Evolutionary conservation across 2,888 invertebrate genomes (phyloP).

Genomic region (Congeria kusceri): DNA sequence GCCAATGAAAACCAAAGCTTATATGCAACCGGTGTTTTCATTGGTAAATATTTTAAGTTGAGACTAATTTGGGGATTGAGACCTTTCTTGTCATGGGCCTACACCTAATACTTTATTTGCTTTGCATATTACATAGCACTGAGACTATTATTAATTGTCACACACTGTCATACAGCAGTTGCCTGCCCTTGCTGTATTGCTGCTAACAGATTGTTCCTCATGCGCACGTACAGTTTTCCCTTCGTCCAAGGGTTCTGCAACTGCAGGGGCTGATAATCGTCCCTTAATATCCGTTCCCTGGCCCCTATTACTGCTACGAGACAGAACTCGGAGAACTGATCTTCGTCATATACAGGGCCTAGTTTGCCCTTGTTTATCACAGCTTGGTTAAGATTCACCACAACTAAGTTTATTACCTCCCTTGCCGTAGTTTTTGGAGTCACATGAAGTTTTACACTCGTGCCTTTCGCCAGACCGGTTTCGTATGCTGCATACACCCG

Average conservation of each 20-base stretch:
- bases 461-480: conserved; percentile 96
- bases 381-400: conserved; percentile 93
- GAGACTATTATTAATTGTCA: too few species aligned
- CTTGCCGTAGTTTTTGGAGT: conserved; percentile 96
- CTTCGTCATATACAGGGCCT: conserved; percentile 92
- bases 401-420: conserved; percentile 97
- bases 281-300: conserved; percentile 95
- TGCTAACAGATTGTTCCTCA: conserved; percentile 90
- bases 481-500: conserved; percentile 98
- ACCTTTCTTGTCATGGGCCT: too few species aligned
- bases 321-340: conserved; percentile 94
- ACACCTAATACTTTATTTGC: too few species aligned
- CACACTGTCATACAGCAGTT: conserved; percentile 82
- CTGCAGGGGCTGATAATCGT: conserved; percentile 96
- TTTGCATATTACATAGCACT: too few species aligned
- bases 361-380: conserved; percentile 87
- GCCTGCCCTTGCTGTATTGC: conserved; percentile 85
- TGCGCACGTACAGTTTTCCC: conserved; percentile 95
- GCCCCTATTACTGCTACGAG: conserved; percentile 98
- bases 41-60: too few species aligned
- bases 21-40: too few species aligned
- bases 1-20: too few species aligned
- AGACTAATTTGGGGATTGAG: too few species aligned
- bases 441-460: conserved; percentile 96
- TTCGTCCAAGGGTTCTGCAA: conserved; percentile 98